These are phyloP conservation scores for Orientallactaga bullata DNA, from an alignment of 2,113 vertebrate genomes.

Conservation along the genomic window DNA sequence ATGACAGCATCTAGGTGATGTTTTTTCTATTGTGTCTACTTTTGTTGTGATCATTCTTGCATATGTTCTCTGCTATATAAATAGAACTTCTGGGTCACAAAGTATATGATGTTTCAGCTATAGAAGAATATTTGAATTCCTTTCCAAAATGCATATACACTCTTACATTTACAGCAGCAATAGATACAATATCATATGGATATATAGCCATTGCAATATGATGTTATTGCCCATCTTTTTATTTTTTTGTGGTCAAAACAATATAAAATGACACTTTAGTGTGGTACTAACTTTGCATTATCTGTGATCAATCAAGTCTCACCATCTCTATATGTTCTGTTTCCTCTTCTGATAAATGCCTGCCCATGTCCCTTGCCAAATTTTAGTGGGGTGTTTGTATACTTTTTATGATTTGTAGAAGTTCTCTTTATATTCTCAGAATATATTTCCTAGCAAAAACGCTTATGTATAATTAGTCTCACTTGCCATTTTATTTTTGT, in stretches of 20 bases:
- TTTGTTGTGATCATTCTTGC: not conserved
- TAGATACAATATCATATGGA: not conserved
- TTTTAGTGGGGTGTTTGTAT: not conserved
- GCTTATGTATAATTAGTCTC: not conserved
- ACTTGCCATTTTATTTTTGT: not conserved
- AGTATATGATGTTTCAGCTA: not conserved
- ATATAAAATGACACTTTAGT: not conserved
- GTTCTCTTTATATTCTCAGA: not conserved
- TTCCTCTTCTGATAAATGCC: not conserved
- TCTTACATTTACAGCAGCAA: not conserved
- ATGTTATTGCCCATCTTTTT: not conserved
- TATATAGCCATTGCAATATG: not conserved
- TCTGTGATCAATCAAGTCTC: not conserved
- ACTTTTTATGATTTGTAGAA: not conserved
- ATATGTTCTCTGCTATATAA: not conserved
- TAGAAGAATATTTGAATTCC: not conserved
- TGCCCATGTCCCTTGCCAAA: not conserved
- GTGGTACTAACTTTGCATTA: not conserved
- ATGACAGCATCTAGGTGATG: not conserved
- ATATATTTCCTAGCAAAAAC: not conserved
- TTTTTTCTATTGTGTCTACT: constrained; percentile 16
- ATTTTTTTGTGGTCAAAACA: not conserved
- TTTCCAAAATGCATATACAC: constrained; percentile 26
- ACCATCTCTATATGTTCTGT: not conserved
- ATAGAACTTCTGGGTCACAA: not conserved